A percentile compares a stretch with the other conserved stretches of the same genome.
These are phyloP conservation scores for Enteromius treurensis DNA, from an alignment of 2,797 vertebrate genomes.

Conservation along the genomic window DNA sequence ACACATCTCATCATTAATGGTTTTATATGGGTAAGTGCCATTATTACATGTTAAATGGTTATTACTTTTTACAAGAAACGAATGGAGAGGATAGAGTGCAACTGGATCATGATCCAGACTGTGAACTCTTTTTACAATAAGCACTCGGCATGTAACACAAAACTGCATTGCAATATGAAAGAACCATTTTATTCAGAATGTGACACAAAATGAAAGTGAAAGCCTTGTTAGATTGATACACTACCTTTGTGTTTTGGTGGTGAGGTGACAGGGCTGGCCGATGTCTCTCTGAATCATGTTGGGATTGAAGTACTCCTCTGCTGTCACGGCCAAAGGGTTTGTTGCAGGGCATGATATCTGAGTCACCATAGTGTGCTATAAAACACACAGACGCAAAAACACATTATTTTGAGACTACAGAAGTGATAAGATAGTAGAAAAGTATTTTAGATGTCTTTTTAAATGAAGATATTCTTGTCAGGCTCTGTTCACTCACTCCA, in stretches of 20 bases:
- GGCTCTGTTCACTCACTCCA: slow-evolving; percentile 79
- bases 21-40: not conserved
- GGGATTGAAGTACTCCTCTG: slow-evolving; percentile 96
- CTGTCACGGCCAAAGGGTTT: slow-evolving; percentile 91
- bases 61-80: not conserved
- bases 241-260: slow-evolving; percentile 98
- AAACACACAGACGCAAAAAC: slow-evolving; percentile 14
- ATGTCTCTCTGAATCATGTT: slow-evolving; percentile 87
- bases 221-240: not conserved
- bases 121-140: not conserved
- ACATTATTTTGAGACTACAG: not conserved
- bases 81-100: not conserved
- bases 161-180: not conserved
- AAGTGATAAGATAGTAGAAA: not conserved
- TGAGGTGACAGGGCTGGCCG: slow-evolving; percentile 93
- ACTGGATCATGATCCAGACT: no score
- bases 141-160: not conserved
- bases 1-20: not conserved
- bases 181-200: not conserved
- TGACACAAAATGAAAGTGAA: slow-evolving; percentile 1
- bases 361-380: slow-evolving; percentile 87
- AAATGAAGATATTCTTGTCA: not conserved
- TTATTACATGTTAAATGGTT: not conserved
- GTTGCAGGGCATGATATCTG: slow-evolving; percentile 87
- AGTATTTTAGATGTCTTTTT: slow-evolving; percentile 15